Percentiles rank a stretch among this genome's conserved stretches.
Evolutionary conservation across 2,797 vertebrate species (phyloP).

Genomic region (Eutrigla gurnardus): DNA sequence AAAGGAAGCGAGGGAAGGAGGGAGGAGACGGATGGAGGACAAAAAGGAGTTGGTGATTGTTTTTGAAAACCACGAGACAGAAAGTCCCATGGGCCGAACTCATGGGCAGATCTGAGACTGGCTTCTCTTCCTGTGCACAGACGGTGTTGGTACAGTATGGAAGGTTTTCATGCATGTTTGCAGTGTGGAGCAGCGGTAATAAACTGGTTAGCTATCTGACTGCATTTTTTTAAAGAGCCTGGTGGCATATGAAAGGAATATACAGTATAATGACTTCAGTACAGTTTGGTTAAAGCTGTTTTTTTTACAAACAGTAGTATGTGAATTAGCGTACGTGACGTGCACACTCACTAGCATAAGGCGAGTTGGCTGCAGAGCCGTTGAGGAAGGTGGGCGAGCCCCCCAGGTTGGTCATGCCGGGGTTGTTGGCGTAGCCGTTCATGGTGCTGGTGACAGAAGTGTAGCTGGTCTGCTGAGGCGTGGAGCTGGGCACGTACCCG

Average conservation of each 20-base stretch:
- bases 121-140: constrained; percentile 27
- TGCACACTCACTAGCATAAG: constrained; percentile 95
- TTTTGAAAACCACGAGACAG: constrained; percentile 67
- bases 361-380: constrained; percentile 97
- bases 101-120: constrained; percentile 57
- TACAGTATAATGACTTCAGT: neutral
- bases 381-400: constrained; percentile 98
- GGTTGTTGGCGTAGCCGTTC: constrained; percentile 94
- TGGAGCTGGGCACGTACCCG: constrained; percentile 96
- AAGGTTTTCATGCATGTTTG: constrained; percentile 2
- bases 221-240: constrained; percentile 2
- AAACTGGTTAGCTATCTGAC: neutral
- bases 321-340: neutral
- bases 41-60: constrained; percentile 50
- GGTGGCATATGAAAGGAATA: neutral
- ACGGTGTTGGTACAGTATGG: neutral
- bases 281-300: neutral
- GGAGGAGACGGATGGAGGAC: constrained; percentile 51
- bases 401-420: constrained; percentile 95
- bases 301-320: too few relatives aligned
- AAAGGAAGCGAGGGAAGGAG: constrained; percentile 51
- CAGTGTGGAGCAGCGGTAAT: constrained; percentile 23
- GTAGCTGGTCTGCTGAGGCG: constrained; percentile 97
- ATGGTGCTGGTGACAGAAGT: constrained; percentile 97
- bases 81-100: constrained; percentile 60